Evolutionary conservation across 2,888 invertebrate genomes (phyloP).

Genomic region (Aporophyla nigra): DNA sequence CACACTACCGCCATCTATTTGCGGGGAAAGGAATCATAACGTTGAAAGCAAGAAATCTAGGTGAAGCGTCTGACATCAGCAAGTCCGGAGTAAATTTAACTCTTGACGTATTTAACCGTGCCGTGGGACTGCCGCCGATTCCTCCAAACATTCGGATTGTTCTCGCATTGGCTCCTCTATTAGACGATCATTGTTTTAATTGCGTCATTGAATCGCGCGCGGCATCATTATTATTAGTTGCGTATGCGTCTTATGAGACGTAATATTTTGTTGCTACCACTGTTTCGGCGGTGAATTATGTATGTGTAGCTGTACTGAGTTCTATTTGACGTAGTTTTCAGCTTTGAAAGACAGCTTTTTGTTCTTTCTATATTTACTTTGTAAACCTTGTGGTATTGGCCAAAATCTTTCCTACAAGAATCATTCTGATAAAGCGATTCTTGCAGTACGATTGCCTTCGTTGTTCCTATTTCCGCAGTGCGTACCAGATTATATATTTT

Average conservation of each 20-base stretch:
- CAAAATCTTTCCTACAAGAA: slow-evolving; percentile 32
- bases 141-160: slow-evolving; percentile 80
- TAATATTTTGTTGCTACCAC: slow-evolving; percentile 65
- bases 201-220: slow-evolving; percentile 70
- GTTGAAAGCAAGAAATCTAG: slow-evolving; percentile 85
- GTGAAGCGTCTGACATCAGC: slow-evolving; percentile 90
- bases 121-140: slow-evolving; percentile 75
- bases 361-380: slow-evolving; percentile 51
- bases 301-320: slow-evolving; percentile 34
- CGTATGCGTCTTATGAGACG: slow-evolving; percentile 66
- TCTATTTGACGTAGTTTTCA: slow-evolving; percentile 44
- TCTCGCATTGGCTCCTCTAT: slow-evolving; percentile 72
- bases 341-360: slow-evolving; percentile 36
- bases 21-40: slow-evolving; percentile 78
- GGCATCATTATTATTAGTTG: slow-evolving; percentile 71
- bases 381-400: slow-evolving; percentile 31
- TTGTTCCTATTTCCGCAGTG: neutral
- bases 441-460: slow-evolving; percentile 14
- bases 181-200: slow-evolving; percentile 73
- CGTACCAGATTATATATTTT: neutral
- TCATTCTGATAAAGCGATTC: neutral
- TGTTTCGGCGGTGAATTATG: slow-evolving; percentile 48
- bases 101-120: slow-evolving; percentile 85
- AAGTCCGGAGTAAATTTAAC: slow-evolving; percentile 88
- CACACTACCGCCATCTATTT: slow-evolving; percentile 85